These are phyloP conservation scores for Telmatherina bonti DNA, from an alignment of 2,797 vertebrate genomes.

Conservation along the genomic window DNA sequence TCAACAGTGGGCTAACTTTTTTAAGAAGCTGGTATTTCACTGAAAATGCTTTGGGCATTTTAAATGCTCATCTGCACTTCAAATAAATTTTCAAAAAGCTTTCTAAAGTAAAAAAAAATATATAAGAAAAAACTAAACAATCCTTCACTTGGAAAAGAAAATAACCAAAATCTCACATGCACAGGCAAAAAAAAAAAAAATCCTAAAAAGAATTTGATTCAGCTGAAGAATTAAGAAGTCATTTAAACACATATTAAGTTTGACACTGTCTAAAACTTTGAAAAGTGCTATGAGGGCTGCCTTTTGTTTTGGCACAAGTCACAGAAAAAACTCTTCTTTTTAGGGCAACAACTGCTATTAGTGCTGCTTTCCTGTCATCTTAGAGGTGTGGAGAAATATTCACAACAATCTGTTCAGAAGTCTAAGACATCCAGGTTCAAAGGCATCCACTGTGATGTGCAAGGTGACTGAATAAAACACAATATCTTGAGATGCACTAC, in stretches of 20 bases:
- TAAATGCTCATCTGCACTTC: not conserved
- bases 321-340: not conserved
- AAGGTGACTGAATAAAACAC: conserved; percentile 5
- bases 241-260: not conserved
- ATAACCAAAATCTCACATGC: not conserved
- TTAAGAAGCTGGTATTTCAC: not conserved
- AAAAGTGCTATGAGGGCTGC: not conserved
- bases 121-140: not conserved
- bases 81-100: not conserved
- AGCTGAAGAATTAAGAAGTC: not conserved
- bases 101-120: not conserved
- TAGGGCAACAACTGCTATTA: conserved; percentile 3
- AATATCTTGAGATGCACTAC: not conserved
- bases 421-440: not conserved
- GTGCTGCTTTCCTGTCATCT: not conserved
- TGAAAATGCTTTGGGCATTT: not conserved
- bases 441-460: not conserved
- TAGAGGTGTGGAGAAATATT: not conserved
- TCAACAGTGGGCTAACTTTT: conserved; percentile 22
- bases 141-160: not conserved
- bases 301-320: not conserved
- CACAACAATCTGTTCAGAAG: conserved; percentile 7
- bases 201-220: not conserved
- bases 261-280: not conserved
- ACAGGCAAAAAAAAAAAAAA: not conserved